A percentile compares a stretch with the other conserved stretches of the same genome.
These are phyloP conservation scores for Ophioderma brevispina DNA, from an alignment of 35 echinoderm and acorn worm species.

Conservation along the genomic window DNA sequence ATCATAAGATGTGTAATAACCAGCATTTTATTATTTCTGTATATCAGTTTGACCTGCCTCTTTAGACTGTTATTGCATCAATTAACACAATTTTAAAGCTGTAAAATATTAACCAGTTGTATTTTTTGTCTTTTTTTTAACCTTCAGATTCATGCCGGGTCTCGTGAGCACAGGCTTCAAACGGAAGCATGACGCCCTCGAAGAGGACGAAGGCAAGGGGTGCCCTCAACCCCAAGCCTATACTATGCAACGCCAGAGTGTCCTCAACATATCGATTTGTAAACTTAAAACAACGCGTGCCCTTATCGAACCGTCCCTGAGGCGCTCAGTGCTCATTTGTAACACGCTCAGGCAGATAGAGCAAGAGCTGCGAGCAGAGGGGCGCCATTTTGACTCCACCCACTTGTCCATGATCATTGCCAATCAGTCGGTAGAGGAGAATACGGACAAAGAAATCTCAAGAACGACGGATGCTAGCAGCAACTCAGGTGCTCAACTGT, in stretches of 20 bases:
- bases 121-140: conserved; percentile 34
- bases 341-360: conserved; percentile 77
- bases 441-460: conserved; percentile 52
- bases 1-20: too few species aligned
- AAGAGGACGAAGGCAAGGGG: conserved; percentile 64
- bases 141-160: conserved; percentile 72
- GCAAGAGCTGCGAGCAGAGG: conserved; percentile 66
- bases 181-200: conserved; percentile 71
- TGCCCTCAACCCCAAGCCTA: conserved; percentile 54
- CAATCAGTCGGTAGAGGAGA: conserved; percentile 34
- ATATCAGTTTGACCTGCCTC: too few species aligned
- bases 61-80: too few species aligned
- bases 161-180: conserved; percentile 72
- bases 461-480: not conserved
- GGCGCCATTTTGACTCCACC: conserved; percentile 51
- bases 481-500: not conserved
- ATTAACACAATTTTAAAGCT: too few species aligned
- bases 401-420: conserved; percentile 60
- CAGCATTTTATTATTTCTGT: too few species aligned
- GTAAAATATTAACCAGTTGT: too few species aligned
- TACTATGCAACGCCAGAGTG: conserved; percentile 71
- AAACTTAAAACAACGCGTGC: conserved; percentile 64
- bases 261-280: conserved; percentile 74
- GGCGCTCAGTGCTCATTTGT: conserved; percentile 79
- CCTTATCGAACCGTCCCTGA: conserved; percentile 65